These are phyloP conservation scores for Phaonia tiefii DNA, from an alignment of 2,888 invertebrate genomes.

Conservation along the genomic window DNA sequence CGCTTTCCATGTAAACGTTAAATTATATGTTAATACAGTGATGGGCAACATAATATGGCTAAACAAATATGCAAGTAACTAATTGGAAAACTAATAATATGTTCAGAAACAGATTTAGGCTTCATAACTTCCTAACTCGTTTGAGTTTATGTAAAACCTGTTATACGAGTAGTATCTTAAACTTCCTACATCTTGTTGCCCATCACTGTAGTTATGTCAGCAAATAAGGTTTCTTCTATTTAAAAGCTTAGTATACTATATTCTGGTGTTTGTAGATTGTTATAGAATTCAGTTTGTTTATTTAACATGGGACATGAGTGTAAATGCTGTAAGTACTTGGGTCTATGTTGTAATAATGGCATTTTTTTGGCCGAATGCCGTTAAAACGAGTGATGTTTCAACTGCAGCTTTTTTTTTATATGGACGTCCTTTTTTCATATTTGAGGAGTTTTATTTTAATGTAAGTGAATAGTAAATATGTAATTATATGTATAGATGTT, in stretches of 20 bases:
- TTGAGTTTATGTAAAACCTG: not conserved
- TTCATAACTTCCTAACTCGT: no score
- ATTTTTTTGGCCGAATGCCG: conserved; percentile 38
- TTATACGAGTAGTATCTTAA: not conserved
- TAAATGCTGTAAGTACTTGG: not conserved
- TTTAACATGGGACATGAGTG: conserved; percentile 20
- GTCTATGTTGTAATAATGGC: conserved; percentile 6
- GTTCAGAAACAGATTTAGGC: no score
- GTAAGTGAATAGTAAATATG: not conserved
- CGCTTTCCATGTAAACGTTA: not conserved
- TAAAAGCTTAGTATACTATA: not conserved
- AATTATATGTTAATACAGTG: not conserved
- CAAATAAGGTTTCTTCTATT: no score
- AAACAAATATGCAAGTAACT: no score
- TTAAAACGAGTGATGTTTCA: conserved; percentile 58
- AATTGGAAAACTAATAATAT: no score
- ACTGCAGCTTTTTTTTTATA: not conserved
- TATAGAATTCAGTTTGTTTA: conserved; percentile 16
- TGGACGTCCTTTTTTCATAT: not conserved
- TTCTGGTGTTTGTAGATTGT: conserved; percentile 2
- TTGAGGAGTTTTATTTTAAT: not conserved
- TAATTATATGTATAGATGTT: not conserved
- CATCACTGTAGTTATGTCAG: no score
- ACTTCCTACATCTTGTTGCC: not conserved
- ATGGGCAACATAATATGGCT: no score